Evolutionary conservation across 2,797 vertebrate species (phyloP).

Genomic region (Luscinia megarhynchos): DNA sequence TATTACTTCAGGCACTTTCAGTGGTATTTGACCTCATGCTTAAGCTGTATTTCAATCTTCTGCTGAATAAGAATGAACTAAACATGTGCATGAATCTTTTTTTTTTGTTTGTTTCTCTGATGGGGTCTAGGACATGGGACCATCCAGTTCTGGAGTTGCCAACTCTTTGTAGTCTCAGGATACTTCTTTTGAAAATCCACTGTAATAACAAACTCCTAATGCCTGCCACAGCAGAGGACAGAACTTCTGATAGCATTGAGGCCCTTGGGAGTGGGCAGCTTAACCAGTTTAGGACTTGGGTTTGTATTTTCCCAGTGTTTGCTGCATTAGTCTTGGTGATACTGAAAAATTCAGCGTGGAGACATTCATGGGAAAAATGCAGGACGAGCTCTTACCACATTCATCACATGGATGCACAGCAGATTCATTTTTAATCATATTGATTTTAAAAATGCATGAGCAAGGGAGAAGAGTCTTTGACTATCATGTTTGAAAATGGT

Average conservation of each 20-base stretch:
- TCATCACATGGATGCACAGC: conserved; percentile 12
- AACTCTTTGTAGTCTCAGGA: background rate
- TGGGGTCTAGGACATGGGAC: background rate
- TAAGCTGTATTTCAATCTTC: background rate
- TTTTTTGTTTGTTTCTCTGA: background rate
- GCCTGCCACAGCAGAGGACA: background rate
- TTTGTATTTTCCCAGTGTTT: background rate
- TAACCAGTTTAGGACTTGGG: background rate
- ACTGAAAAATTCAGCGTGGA: background rate
- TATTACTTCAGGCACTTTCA: background rate
- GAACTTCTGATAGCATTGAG: background rate
- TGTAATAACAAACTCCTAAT: background rate
- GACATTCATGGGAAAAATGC: background rate
- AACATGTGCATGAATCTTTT: background rate
- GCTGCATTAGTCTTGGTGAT: background rate
- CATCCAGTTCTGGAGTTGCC: background rate
- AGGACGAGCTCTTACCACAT: background rate
- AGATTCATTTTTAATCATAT: conserved; percentile 52
- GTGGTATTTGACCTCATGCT: background rate
- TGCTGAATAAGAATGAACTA: background rate
- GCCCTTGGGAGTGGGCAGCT: background rate
- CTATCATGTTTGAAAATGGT: background rate
- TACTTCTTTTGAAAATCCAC: background rate
- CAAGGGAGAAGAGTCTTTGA: background rate
- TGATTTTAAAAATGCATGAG: conserved; percentile 20